Percentiles rank a stretch among this genome's conserved stretches.
phyloP scores from a whole-genome alignment of 2,113 vertebrate species.

The Recurvirostra avosetta region DNA sequence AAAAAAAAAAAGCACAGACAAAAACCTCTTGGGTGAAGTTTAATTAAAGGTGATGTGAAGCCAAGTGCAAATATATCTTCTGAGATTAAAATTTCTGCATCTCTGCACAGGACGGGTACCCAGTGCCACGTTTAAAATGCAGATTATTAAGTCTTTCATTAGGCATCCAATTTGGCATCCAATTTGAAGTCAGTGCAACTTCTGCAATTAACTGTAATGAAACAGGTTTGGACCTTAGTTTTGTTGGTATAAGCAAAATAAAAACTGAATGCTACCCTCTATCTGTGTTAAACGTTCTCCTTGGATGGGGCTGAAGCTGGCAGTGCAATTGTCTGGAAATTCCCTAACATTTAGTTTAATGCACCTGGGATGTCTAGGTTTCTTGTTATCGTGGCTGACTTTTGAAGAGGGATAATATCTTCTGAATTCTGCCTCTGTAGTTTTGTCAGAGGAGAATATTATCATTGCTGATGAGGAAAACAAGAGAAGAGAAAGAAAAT shows the following conservation, averaged over 20 bases:
- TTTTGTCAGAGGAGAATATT: not conserved
- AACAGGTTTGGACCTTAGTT: not conserved
- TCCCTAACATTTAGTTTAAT: not conserved
- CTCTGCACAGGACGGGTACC: constrained; percentile 17
- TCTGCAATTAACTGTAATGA: constrained; percentile 27
- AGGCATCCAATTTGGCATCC: constrained; percentile 4
- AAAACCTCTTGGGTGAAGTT: not conserved
- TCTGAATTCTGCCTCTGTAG: not conserved
- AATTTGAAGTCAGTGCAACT: constrained; percentile 5
- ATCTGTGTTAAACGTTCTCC: not conserved
- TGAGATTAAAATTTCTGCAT: constrained; percentile 43
- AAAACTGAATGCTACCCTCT: not conserved
- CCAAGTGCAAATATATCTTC: not conserved
- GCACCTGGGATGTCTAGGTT: not conserved
- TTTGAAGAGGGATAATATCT: not conserved
- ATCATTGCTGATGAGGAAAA: not conserved
- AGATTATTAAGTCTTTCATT: constrained; percentile 20
- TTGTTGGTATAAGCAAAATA: constrained; percentile 17
- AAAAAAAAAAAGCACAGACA: not conserved
- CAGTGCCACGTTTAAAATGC: constrained; percentile 12
- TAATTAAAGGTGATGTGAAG: constrained; percentile 36
- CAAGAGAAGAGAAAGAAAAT: not conserved
- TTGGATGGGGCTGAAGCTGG: not conserved
- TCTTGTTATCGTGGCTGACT: not conserved
- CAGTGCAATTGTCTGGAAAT: not conserved